Evolutionary conservation across 1,140 invertebrate genomes (phyloP).

Genomic region (Caenorhabditis remanei): DNA sequence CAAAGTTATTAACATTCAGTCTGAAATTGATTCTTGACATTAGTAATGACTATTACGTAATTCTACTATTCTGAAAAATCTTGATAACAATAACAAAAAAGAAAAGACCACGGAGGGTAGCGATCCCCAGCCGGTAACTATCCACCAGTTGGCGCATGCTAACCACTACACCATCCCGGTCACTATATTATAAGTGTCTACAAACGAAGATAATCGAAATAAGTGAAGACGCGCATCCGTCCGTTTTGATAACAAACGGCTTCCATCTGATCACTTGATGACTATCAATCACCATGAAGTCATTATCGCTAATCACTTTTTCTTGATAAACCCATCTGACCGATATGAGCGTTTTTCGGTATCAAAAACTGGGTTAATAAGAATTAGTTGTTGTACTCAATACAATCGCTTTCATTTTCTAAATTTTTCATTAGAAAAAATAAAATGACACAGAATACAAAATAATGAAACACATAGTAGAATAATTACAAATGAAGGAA

Average conservation of each 20-base stretch:
- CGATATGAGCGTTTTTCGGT: no score
- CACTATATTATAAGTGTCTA: neutral
- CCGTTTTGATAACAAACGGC: conserved; percentile 8
- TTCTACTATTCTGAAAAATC: no score
- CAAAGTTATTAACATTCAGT: no score
- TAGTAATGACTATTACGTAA: no score
- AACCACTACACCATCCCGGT: conserved; percentile 31
- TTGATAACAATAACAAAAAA: neutral
- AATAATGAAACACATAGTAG: conserved; percentile 5
- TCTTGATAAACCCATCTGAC: neutral
- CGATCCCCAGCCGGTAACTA: neutral
- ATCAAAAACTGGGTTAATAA: neutral
- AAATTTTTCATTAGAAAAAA: neutral
- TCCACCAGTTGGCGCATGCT: conserved; percentile 26
- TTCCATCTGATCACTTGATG: neutral
- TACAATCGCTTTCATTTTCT: neutral
- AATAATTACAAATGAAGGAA: neutral
- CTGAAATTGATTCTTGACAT: no score
- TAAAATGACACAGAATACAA: conserved; percentile 30
- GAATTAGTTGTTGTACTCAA: neutral
- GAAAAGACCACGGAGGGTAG: conserved; percentile 2
- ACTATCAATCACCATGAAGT: neutral
- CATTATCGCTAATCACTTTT: neutral
- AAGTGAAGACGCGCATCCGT: neutral
- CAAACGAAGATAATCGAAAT: neutral